Conservation (phyloP, 2,888 invertebrate species). For the Dyspetes luteomarginatus region DNA sequence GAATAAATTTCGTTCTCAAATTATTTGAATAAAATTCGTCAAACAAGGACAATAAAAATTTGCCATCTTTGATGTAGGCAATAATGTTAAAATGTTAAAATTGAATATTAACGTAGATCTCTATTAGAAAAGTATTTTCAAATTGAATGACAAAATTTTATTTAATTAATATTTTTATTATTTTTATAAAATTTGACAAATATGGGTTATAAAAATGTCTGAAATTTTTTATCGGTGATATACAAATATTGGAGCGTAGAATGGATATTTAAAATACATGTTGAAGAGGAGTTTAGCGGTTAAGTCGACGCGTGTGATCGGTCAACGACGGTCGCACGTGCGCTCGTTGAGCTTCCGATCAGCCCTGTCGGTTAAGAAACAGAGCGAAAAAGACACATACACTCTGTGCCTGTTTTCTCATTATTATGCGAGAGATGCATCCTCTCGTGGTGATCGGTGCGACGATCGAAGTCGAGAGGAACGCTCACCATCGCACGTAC, state of each 20-base stretch:
- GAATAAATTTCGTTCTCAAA: no score
- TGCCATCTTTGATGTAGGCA: no score
- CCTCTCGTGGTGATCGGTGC: slow-evolving; percentile 61
- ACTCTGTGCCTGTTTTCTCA: slow-evolving; percentile 30
- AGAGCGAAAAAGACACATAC: slow-evolving; percentile 34
- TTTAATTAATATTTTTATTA: no score
- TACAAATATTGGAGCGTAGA: neutral
- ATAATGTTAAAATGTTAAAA: no score
- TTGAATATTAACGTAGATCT: no score
- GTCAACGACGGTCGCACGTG: slow-evolving; percentile 65
- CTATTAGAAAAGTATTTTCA: no score
- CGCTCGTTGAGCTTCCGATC: slow-evolving; percentile 65
- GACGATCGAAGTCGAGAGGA: slow-evolving; percentile 42
- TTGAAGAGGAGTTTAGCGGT: slow-evolving; percentile 9
- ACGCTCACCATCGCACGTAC: slow-evolving; percentile 51
- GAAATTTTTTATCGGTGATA: neutral
- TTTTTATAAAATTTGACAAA: neutral
- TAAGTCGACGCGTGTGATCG: slow-evolving; percentile 58
- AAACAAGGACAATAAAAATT: no score
- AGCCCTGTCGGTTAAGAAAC: slow-evolving; percentile 34
- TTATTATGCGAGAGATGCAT: slow-evolving; percentile 65
- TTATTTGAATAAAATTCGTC: no score
- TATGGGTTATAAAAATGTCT: neutral
- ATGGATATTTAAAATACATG: slow-evolving; percentile 26
- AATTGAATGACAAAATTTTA: no score